Conservation (phyloP, 1,140 invertebrate species). For the Drosophila hydei region DNA sequence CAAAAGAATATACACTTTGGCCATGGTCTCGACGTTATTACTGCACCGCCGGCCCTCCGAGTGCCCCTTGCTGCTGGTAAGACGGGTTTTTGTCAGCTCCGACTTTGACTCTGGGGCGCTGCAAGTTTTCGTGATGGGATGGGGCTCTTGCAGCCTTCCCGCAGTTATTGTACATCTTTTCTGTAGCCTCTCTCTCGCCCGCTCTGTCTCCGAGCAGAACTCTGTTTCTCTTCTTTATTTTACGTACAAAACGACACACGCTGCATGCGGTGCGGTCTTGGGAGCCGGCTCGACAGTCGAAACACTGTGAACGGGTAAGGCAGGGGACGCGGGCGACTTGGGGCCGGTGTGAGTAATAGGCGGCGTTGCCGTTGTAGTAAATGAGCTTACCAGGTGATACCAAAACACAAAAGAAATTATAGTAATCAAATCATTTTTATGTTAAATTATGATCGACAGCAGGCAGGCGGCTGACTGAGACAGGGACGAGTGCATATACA, state of each 20-base stretch:
- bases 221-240: constrained; percentile 24
- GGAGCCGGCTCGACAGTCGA: constrained; percentile 25
- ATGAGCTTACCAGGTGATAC: constrained; percentile 82
- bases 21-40: constrained; percentile 60
- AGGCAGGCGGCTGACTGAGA: constrained; percentile 56
- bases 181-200: constrained; percentile 24
- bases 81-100: constrained; percentile 48
- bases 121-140: constrained; percentile 36
- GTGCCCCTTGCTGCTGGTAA: constrained; percentile 7
- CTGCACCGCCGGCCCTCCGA: constrained; percentile 20
- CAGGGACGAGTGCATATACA: constrained; percentile 1
- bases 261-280: constrained; percentile 75
- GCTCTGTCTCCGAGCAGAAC: constrained; percentile 24
- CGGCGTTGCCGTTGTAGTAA: constrained; percentile 81
- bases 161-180: constrained; percentile 67
- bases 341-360: constrained; percentile 78
- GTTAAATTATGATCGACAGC: constrained; percentile 83
- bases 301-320: constrained; percentile 4
- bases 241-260: constrained; percentile 78
- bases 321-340: neutral
- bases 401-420: constrained; percentile 83
- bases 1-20: constrained; percentile 62
- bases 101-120: constrained; percentile 46
- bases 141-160: constrained; percentile 59
- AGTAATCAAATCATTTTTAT: constrained; percentile 83